Evolutionary conservation across 2,797 vertebrate genomes (phyloP).

Genomic region (Taeniopygia guttata): DNA sequence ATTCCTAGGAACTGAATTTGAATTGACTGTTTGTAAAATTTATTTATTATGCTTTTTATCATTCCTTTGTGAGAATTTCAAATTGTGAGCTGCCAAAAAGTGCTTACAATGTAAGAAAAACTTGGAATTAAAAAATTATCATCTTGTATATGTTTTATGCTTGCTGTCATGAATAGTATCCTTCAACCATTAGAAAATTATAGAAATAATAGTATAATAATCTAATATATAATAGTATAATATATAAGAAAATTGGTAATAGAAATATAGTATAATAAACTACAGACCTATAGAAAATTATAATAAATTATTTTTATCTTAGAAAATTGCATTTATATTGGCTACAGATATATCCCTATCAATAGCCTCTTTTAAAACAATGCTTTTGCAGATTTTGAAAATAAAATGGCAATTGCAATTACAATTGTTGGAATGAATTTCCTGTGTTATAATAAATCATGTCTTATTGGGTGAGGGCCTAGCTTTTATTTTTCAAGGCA

Average conservation of each 20-base stretch:
- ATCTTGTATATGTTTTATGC: not conserved
- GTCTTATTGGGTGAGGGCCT: not conserved
- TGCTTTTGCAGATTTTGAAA: not conserved
- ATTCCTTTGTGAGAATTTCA: not conserved
- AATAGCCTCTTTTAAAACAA: not conserved
- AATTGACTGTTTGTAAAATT: not conserved
- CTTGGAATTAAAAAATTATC: not conserved
- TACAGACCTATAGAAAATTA: not conserved
- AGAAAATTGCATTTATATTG: not conserved
- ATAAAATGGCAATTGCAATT: not conserved
- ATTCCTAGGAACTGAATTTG: not conserved
- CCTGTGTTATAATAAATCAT: not conserved
- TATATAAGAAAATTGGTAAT: not conserved
- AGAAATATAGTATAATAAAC: not conserved
- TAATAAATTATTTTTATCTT: not conserved
- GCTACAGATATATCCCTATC: not conserved
- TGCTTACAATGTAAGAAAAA: not conserved
- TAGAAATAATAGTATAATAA: not conserved
- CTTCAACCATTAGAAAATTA: not conserved
- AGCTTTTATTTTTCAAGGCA: not conserved
- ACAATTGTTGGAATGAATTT: not conserved
- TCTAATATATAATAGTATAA: not conserved
- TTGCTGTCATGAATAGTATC: not conserved
- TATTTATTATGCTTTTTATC: not conserved
- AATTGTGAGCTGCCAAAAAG: not conserved